These are phyloP conservation scores for Micrasema longulum DNA, from an alignment of 1,140 invertebrate genomes.

Conservation along the genomic window DNA sequence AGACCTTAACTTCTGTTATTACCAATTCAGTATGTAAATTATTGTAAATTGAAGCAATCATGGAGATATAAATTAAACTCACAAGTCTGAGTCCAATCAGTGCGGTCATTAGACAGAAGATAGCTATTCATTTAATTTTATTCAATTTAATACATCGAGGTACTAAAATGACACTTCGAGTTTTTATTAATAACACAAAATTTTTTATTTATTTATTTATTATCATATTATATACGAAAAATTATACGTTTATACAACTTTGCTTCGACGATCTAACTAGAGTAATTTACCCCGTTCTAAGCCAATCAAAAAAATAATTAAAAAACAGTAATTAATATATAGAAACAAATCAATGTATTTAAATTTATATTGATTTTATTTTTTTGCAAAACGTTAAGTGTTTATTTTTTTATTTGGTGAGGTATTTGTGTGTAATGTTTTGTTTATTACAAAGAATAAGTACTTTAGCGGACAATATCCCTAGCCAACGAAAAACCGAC, in stretches of 20 bases:
- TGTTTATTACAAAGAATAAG: no score
- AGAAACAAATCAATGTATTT: not conserved
- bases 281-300: no score
- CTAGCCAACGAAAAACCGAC: no score
- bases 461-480: no score
- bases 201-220: no score
- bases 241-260: no score
- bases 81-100: slow-evolving; percentile 30
- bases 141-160: not conserved
- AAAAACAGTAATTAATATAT: not conserved
- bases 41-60: slow-evolving; percentile 25
- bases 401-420: not conserved
- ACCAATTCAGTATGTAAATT: slow-evolving; percentile 24
- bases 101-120: slow-evolving; percentile 10
- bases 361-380: not conserved
- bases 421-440: no score
- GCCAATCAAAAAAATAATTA: no score
- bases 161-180: not conserved
- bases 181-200: not conserved
- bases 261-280: no score
- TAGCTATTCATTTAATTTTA: not conserved
- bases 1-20: not conserved
- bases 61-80: slow-evolving; percentile 21
- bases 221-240: no score
- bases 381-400: not conserved